Conservation (phyloP, 2,888 invertebrate species). For the Lepas anatifera region DNA sequence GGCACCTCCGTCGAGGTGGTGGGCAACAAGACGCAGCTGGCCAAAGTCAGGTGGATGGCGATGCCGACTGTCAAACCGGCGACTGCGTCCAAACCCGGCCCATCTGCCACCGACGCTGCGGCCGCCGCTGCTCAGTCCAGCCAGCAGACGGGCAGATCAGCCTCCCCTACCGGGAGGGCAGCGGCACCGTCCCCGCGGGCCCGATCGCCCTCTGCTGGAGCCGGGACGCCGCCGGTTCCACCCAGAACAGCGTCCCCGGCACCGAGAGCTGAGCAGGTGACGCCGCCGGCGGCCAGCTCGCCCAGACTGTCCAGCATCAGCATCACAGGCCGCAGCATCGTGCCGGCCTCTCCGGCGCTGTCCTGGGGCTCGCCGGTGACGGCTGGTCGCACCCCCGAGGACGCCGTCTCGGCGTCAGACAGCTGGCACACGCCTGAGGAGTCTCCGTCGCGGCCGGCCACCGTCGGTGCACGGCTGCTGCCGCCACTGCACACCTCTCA, state of each 20-base stretch:
- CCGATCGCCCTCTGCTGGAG: too few relatives aligned
- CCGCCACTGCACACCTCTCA: neutral
- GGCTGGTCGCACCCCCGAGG: neutral
- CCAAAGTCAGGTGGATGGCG: neutral
- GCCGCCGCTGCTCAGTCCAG: too few relatives aligned
- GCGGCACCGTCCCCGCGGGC: too few relatives aligned
- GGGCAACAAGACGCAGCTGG: neutral
- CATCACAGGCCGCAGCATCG: neutral
- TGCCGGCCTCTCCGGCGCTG: neutral
- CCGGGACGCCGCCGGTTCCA: too few relatives aligned
- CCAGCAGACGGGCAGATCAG: too few relatives aligned
- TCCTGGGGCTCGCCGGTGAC: neutral
- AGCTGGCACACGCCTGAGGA: neutral
- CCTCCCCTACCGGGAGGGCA: too few relatives aligned
- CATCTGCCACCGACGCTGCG: neutral
- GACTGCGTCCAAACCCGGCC: neutral
- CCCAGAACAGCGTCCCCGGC: neutral
- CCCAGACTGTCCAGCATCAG: neutral
- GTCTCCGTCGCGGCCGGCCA: neutral
- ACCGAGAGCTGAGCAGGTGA: neutral
- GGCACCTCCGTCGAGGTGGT: neutral
- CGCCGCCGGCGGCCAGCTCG: neutral
- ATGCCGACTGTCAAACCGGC: neutral
- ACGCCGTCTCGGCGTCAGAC: neutral
- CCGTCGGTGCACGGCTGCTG: neutral